Base-by-base conservation (phyloP, 2,113 vertebrate genomes). In the Triplophysa siluroides region DNA sequence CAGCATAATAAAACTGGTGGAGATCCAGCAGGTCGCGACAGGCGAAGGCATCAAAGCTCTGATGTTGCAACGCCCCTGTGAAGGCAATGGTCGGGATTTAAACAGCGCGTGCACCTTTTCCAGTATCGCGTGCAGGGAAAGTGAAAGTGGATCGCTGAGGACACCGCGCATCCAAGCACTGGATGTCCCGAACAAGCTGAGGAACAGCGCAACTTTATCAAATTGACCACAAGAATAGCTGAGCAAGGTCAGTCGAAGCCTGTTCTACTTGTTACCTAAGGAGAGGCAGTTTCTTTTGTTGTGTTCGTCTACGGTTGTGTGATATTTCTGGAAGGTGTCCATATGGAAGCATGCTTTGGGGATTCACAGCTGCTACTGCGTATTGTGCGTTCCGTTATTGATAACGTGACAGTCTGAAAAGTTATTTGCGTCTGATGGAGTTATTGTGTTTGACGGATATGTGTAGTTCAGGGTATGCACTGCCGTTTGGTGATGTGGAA, bases 1-100 rank as follows among this genome's bases (percentile, higher is more conserved):
- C 78, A 77, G 68, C 76, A 47, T 41, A 78, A 29, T 58, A 61
- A 68, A 63, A 68, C 33, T 60, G 78, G 72, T 75, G 38, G 72
- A 26, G 38, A 41, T 13, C 50, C 19, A 69, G 33, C 18, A 70
- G 38, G 50, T 69, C 52, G 64, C 64, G 23, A 52, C 50, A 70
- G 58, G 38, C 21, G 29, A 23, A 76, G 54, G 21, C 67, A 13
- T 18, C 47, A 13, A 24, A 41, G 12, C 13, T 50, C 56, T 45
- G 16, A 9, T 2, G 29, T 66, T 66, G 43, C 21, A 38, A 66
- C 54, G 26, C 66, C 67, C 62, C 26, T 29, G 18, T 76, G 18
- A 13, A 47, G 72, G 56, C 38, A 75, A 75, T 62, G 21, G 38
- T 61, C 38, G 58, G 33, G 1, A 18, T 62, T 75, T 45, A 45